A percentile compares a stretch with the other conserved stretches of the same genome.
Conservation (phyloP, 2,888 invertebrate genomes). For the Xylota segnis region DNA sequence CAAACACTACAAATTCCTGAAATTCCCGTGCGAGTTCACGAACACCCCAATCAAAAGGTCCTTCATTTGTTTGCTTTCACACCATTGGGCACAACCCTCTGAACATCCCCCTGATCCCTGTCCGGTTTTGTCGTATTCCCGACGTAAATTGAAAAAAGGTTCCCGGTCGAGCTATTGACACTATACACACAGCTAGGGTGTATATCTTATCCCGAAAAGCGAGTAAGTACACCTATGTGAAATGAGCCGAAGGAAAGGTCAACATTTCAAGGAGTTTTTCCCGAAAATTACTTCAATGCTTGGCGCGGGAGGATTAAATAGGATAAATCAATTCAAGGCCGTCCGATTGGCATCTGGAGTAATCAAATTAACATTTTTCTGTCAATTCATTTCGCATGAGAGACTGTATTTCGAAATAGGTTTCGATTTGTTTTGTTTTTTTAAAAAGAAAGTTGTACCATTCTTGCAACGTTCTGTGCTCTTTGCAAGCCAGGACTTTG, state of each 20-base stretch:
- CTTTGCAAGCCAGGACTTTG: too few species aligned
- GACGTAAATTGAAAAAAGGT: slow-evolving; percentile 7
- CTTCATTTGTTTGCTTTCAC: slow-evolving; percentile 8
- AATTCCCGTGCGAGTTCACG: slow-evolving; percentile 15
- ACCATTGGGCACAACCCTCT: slow-evolving; percentile 1
- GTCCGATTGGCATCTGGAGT: slow-evolving; percentile 1
- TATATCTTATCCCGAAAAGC: background rate
- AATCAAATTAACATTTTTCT: slow-evolving; percentile 16
- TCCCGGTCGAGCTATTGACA: slow-evolving; percentile 14
- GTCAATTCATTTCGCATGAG: background rate
- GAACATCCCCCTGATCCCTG: background rate
- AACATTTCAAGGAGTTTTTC: slow-evolving; percentile 4
- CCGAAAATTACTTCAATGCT: background rate
- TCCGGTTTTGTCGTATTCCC: background rate
- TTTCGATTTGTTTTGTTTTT: too few species aligned
- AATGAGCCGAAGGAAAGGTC: slow-evolving; percentile 15
- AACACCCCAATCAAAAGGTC: slow-evolving; percentile 22
- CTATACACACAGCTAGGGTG: background rate
- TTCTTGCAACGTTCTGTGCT: too few species aligned
- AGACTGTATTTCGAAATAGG: slow-evolving; percentile 1
- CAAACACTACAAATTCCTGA: slow-evolving; percentile 9
- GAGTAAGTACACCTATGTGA: slow-evolving; percentile 7
- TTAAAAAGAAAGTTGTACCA: too few species aligned
- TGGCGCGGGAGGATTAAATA: background rate
- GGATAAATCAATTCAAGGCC: slow-evolving; percentile 13